Evolutionary conservation across 2,797 vertebrate genomes (phyloP), one percentile per base, ranked within the genome.

Genomic region (Dendrocincla tyrannina): DNA sequence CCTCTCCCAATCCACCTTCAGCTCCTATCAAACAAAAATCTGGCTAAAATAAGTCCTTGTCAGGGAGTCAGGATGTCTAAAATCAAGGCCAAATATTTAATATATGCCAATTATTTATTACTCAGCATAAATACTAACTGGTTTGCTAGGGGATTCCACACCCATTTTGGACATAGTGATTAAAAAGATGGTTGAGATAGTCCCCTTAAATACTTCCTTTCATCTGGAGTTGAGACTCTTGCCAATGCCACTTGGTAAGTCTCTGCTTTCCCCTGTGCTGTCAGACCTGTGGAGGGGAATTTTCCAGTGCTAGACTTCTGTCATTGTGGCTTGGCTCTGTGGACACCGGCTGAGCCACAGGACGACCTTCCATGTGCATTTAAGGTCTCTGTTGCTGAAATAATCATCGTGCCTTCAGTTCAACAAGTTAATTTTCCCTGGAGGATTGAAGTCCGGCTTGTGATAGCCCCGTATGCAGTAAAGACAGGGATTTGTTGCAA

Each of bases 401-500:
- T 50, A 60, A 60, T 62, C 15, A 2, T 8, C 69, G 13, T 67
- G 28, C 35, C 62, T 83, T 94, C 28, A 49, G 49, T 76, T 77
- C 52, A 62, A 7, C 17, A 46, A 83, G 41, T 24, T 70, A 33
- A 41, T 91, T 83, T 82, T 55, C 62, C 30, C 32, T 64, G n/a
- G 9, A 49, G 33, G 49, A 8, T 27, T 69, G 35, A 79, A 85
- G n/a, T 85, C 35, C 44, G 53, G 39, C 9, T 85, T 59, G 19
- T 2, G 9, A 37, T 33, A 81, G 64, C 9, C 13, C 13, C 0
- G 0, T 39, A 1, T 78, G 35, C n/a, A 7, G 22, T 47, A 17
- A 62, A 47, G 46, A 24, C 1, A 35, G 30, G 12, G 24, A 9
- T 53, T 17, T 63, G 5, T 50, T 86, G 52, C 56, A 47, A 24